These are phyloP conservation scores for Alviniconcha marisindica DNA, from an alignment of 1,140 invertebrate species.

Conservation along the genomic window DNA sequence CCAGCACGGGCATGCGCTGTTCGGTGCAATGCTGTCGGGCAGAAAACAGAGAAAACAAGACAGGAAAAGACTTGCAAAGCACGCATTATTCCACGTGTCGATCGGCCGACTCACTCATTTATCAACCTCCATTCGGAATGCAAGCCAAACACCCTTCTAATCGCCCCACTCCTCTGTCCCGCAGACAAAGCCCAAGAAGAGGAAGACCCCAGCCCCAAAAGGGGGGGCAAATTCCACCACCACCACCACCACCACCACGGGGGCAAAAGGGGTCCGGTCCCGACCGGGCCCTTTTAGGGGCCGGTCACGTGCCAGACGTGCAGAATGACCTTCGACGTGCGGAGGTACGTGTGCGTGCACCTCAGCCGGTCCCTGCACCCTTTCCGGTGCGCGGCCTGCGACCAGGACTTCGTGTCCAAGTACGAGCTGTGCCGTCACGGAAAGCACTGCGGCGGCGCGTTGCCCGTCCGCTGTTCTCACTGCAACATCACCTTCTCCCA, in stretches of 20 bases:
- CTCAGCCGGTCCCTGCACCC: not conserved
- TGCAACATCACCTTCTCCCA: slow-evolving; percentile 11
- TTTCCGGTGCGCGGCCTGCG: slow-evolving; percentile 16
- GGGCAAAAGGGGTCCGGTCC: not conserved
- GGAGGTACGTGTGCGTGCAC: not conserved
- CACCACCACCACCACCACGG: not conserved
- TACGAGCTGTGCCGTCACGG: slow-evolving; percentile 22
- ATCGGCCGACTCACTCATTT: too few species aligned
- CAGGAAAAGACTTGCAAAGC: too few species aligned
- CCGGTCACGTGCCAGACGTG: not conserved
- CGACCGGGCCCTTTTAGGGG: not conserved
- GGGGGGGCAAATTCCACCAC: not conserved
- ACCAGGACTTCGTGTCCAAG: not conserved
- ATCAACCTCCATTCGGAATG: too few species aligned
- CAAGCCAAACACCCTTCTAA: too few species aligned
- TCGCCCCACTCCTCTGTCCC: not conserved
- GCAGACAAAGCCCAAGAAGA: not conserved
- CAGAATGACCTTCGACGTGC: not conserved
- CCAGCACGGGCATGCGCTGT: too few species aligned
- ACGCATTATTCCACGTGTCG: too few species aligned
- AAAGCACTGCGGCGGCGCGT: slow-evolving; percentile 1
- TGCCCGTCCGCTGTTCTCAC: not conserved
- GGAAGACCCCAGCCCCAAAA: not conserved
- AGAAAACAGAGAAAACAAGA: too few species aligned
- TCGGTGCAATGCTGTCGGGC: too few species aligned